phyloP scores from a whole-genome alignment of 2,113 vertebrate genomes.

The Poecile atricapillus region DNA sequence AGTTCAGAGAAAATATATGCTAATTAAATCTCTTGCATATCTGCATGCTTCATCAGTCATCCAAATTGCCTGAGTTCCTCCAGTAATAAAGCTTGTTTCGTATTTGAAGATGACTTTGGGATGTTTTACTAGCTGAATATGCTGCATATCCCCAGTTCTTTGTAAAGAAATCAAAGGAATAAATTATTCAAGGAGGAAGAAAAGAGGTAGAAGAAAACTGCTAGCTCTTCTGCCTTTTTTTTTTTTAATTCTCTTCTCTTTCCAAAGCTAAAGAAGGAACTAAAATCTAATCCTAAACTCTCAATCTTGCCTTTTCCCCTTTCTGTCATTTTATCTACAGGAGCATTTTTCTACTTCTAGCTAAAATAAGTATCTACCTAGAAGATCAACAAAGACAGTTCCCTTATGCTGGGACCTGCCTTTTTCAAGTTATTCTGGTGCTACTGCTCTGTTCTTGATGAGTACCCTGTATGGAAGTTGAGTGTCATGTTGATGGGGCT shows the following conservation, averaged over 20 bases:
- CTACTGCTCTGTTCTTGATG: neutral
- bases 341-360: neutral
- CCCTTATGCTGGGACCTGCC: neutral
- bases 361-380: neutral
- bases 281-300: neutral
- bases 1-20: neutral
- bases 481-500: neutral
- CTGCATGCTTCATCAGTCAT: neutral
- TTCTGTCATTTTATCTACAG: neutral
- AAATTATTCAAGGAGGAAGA: rapidly evolving
- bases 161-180: neutral
- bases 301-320: neutral
- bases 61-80: neutral
- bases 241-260: rapidly evolving
- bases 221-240: neutral
- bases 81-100: neutral
- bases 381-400: neutral
- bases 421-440: neutral
- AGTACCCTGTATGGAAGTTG: neutral
- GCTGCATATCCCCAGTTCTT: neutral
- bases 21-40: neutral
- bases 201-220: neutral
- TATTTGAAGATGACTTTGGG: neutral
- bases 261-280: neutral
- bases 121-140: neutral